phyloP scores from a whole-genome alignment of 2,113 vertebrate genomes.

The Carassius auratus region DNA sequence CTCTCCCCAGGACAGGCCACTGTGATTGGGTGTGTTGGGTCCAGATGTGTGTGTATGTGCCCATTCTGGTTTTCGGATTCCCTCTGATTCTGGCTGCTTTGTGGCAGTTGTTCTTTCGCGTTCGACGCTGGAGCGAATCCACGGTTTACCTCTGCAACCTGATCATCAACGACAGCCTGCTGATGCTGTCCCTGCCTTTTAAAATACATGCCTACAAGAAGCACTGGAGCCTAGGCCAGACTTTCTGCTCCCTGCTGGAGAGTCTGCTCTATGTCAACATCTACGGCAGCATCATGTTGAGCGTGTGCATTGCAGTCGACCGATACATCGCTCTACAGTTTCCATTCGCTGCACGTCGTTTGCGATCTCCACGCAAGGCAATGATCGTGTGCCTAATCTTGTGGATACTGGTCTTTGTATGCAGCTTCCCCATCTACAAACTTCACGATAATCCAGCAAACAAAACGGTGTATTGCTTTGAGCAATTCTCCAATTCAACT shows the following conservation, averaged over 20 bases:
- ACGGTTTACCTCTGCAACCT: slow-evolving; percentile 73
- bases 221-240: slow-evolving; percentile 60
- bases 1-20: not conserved
- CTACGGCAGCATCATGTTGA: slow-evolving; percentile 77
- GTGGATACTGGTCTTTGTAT: slow-evolving; percentile 58
- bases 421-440: slow-evolving; percentile 58
- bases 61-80: slow-evolving; percentile 68
- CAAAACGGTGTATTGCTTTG: slow-evolving; percentile 60
- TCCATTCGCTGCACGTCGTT: slow-evolving; percentile 59
- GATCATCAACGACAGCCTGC: slow-evolving; percentile 73
- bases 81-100: slow-evolving; percentile 72
- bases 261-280: slow-evolving; percentile 78
- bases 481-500: slow-evolving; percentile 63
- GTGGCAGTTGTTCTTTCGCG: slow-evolving; percentile 67
- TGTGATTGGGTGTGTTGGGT: slow-evolving; percentile 52
- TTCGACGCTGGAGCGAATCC: slow-evolving; percentile 70
- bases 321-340: slow-evolving; percentile 66
- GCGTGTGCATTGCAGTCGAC: slow-evolving; percentile 72
- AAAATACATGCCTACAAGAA: slow-evolving; percentile 71
- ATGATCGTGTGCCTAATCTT: slow-evolving; percentile 60
- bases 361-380: slow-evolving; percentile 72
- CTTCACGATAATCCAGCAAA: slow-evolving; percentile 37
- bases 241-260: slow-evolving; percentile 74
- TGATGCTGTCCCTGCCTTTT: slow-evolving; percentile 77
- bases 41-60: slow-evolving; percentile 69